Evolutionary conservation across 2,888 invertebrate species (phyloP), one percentile per base, ranked within the genome.

Genomic region (Xestia sexstrigata): DNA sequence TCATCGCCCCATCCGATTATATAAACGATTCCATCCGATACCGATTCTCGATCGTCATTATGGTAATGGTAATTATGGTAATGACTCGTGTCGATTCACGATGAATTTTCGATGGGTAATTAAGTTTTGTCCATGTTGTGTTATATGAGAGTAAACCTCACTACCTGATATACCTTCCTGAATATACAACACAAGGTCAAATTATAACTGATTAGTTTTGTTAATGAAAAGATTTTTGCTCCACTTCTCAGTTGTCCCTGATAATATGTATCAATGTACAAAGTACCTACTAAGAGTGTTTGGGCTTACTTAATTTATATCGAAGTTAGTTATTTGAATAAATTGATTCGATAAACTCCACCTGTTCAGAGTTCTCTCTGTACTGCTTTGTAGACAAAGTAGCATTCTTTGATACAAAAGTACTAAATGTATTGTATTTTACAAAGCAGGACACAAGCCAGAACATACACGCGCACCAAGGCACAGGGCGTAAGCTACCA

Each of bases 71-170:
- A 78, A 84, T 84, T 84, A 84, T 78, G 85, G 7, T 84, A 85
- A 85, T 85, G 78, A 85, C 66, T 74, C 74, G 81, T 76, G 60
- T 84, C 74, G 71, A 60, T 74, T 20, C 60, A 73, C 78, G 81
- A 84, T 81, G 81, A 81, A 81, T 81, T 84, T 84, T 84, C 77
- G 75, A 84, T 77, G 84, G 84, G 55, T 81, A 78, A 84, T 84
- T 84, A 74, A 65, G 81, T 84, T 78, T 70, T 35, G 80, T 39
- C 26, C 52, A 76, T 83, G 67, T 73, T 84, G 58, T 76, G 71
- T 58, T 77, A 66, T 70, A 74, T 77, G 58, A 42, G 55, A 72
- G 47, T 49, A 65, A 17, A 35, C 8, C 6, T 62, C 23, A 35
- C 7, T 17, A 8, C 11, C 60, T 20, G 0, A 5, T 52, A n/a